These are phyloP conservation scores for Lysandra coridon DNA, from an alignment of 2,888 invertebrate genomes.

Conservation along the genomic window DNA sequence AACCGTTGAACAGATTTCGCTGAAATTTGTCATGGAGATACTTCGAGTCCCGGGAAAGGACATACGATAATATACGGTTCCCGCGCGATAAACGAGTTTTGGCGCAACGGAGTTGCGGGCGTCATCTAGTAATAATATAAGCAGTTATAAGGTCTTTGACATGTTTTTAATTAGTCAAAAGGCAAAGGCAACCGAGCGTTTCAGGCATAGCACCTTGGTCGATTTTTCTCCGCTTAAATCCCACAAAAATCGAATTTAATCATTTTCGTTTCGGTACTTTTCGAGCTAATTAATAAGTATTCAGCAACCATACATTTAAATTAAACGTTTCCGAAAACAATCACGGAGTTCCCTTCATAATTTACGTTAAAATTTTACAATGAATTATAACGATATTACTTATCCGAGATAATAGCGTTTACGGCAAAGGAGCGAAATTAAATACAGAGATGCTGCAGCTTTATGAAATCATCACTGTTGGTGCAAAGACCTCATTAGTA, in stretches of 20 bases:
- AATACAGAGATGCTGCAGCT: conserved; percentile 14
- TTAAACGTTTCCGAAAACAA: background rate
- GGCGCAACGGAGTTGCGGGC: too few relatives aligned
- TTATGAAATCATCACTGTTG: conserved; percentile 16
- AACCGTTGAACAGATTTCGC: too few relatives aligned
- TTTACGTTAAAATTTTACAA: background rate
- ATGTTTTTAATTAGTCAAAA: too few relatives aligned
- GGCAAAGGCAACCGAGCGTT: too few relatives aligned
- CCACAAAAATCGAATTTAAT: background rate
- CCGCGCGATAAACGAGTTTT: too few relatives aligned
- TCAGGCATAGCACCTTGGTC: background rate
- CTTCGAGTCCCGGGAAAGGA: too few relatives aligned
- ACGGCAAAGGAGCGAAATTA: conserved; percentile 7
- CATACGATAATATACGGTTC: too few relatives aligned
- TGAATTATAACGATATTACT: background rate
- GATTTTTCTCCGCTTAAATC: background rate
- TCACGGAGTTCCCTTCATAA: background rate
- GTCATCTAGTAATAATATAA: too few relatives aligned
- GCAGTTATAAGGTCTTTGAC: too few relatives aligned
- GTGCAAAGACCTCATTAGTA: conserved; percentile 21
- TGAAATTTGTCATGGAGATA: too few relatives aligned
- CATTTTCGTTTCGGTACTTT: background rate
- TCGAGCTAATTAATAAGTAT: background rate
- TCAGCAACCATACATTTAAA: conserved; percentile 1
- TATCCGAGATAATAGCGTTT: background rate